Evolutionary conservation across 2,888 invertebrate genomes (phyloP), one percentile per base, ranked within the genome.

Genomic region (Terebella lapidaria): DNA sequence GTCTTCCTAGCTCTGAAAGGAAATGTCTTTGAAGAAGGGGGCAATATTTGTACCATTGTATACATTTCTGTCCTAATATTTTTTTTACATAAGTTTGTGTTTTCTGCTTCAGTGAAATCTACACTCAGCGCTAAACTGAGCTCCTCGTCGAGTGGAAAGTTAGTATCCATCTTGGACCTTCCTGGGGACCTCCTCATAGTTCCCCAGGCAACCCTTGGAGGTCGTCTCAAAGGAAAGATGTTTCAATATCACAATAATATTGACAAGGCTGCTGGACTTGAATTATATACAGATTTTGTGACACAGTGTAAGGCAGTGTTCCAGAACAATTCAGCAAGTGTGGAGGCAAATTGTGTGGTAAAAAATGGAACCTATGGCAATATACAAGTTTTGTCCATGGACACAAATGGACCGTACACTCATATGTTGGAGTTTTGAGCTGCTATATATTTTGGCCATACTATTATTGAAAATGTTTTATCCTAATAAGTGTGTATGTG

Each of bases 171-270:
- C 18, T 58, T 74, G 35, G 78, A 81, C 25, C 67, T 80, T 2
- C 77, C 80, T 2, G 81, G 80, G n/a, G 80, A 81, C 62, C 65
- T 82, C 15, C 72, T 83, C 1, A 75, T 83, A 26, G 74, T 83
- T 58, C 83, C 83, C 2, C 83, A 83, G 64, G 81, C 82, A 0
- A 81, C 80, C 1, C 71, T 83, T 1, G 82, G 82, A 10, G 83
- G 82, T 2, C 74, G 72, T 54, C 58, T 79, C 4, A 82, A 82
- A 70, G 81, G 81, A 3, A 80, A 78, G 59, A 59, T 67, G 3
- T 74, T 81, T 69, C 82, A 83, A 71, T 83, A 83, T 65, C 83
- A 83, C 67, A 72, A 67, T 54, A 79, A 81, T 61, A 75, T 81
- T n/a, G 73, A 72, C 52, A 82, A 82, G 67, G 72, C 72, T 2